Conservation (phyloP, 2,797 vertebrate genomes). For the Botia almorhae region DNA sequence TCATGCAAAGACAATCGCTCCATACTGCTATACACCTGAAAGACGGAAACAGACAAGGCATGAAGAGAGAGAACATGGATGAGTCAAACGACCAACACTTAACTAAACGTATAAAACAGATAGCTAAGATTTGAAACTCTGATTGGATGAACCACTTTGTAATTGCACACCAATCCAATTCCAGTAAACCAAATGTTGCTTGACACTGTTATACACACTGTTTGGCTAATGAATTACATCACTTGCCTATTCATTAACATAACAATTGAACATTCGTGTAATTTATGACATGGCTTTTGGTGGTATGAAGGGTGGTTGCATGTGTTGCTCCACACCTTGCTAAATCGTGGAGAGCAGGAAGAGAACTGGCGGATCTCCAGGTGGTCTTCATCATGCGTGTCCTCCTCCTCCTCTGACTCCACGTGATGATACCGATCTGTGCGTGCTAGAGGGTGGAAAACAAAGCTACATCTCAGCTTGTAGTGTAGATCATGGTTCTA, state of each 20-base stretch:
- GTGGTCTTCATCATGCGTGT: conserved; percentile 92
- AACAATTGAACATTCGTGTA: not conserved
- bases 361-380: conserved; percentile 96
- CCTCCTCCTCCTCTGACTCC: conserved; percentile 95
- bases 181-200: too few relatives aligned
- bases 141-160: not conserved
- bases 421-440: conserved; percentile 92
- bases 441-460: conserved; percentile 78
- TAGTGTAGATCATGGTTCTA: not conserved
- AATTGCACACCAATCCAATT: too few relatives aligned
- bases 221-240: too few relatives aligned
- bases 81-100: too few relatives aligned
- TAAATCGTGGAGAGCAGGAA: conserved; percentile 95
- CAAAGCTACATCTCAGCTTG: not conserved
- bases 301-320: not conserved
- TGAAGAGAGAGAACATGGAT: too few relatives aligned
- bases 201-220: too few relatives aligned
- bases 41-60: not conserved
- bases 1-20: conserved; percentile 92
- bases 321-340: conserved; percentile 80
- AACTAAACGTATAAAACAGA: too few relatives aligned
- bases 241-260: too few relatives aligned
- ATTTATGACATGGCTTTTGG: not conserved
- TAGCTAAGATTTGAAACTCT: not conserved
- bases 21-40: conserved; percentile 96